phyloP scores from a whole-genome alignment of 1,140 invertebrate species.

The Caligus rogercresseyi region DNA sequence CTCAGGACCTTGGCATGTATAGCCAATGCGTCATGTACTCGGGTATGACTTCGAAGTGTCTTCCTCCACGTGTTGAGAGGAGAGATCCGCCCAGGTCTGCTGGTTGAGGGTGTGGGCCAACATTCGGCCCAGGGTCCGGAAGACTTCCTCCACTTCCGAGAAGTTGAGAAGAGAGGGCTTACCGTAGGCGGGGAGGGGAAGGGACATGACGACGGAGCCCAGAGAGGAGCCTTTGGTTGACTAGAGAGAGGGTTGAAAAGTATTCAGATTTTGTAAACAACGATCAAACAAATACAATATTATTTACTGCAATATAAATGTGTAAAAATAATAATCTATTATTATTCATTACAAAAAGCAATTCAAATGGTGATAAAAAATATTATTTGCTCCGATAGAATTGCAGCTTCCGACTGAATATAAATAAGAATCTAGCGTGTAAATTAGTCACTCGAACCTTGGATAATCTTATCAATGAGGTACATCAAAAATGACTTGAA shows the following conservation, averaged over 20 bases:
- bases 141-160: constrained; percentile 8
- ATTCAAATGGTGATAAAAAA: too few relatives aligned
- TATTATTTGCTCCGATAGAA: too few relatives aligned
- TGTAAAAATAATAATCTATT: constrained; percentile 4
- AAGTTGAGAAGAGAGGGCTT: constrained; percentile 14
- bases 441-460: too few relatives aligned
- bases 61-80: constrained; percentile 73
- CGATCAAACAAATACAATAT: too few relatives aligned
- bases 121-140: constrained; percentile 48
- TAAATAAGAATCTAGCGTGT: too few relatives aligned
- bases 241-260: too few relatives aligned
- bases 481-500: too few relatives aligned
- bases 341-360: background rate
- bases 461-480: too few relatives aligned
- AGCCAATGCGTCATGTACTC: constrained; percentile 65
- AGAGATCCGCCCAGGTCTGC: constrained; percentile 57
- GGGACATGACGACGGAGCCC: constrained; percentile 10
- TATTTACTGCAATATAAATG: too few relatives aligned
- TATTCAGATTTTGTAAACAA: too few relatives aligned
- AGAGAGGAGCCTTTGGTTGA: background rate
- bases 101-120: constrained; percentile 62
- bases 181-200: constrained; percentile 11
- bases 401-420: too few relatives aligned
- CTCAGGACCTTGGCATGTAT: constrained; percentile 46
- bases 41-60: constrained; percentile 59